Conservation (phyloP, 2,888 invertebrate species). For the Ceratothoa steindachneri region DNA sequence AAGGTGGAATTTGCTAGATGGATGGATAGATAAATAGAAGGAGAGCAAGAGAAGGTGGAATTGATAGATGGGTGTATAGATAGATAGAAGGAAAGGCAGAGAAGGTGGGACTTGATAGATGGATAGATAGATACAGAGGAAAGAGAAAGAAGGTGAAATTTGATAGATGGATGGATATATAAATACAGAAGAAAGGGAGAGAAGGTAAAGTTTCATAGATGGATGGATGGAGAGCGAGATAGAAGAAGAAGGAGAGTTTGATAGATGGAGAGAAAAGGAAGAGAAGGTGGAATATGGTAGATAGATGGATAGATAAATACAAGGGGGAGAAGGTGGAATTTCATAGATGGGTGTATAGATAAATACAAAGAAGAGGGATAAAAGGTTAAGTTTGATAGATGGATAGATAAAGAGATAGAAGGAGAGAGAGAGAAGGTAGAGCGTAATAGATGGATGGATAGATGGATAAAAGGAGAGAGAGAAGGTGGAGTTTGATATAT, state of each 20-base stretch:
- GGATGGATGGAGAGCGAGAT: neutral
- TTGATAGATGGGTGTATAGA: neutral
- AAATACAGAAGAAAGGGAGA: neutral
- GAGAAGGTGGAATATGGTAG: neutral
- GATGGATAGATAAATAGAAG: neutral
- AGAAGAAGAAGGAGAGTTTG: neutral
- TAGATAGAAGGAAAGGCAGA: neutral
- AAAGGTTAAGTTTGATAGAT: neutral
- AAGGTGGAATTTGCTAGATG: neutral
- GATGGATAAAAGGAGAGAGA: neutral
- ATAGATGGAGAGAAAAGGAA: neutral
- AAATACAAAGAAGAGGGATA: neutral
- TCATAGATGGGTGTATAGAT: neutral
- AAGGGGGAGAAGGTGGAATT: neutral
- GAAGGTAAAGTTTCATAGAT: neutral
- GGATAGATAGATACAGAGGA: neutral
- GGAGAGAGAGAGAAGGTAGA: neutral
- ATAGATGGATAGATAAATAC: neutral
- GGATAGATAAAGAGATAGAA: neutral
- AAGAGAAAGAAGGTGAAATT: neutral
- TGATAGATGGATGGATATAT: neutral
- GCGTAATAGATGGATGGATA: neutral
- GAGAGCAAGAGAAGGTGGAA: neutral
- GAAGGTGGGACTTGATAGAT: neutral
- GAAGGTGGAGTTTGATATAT: neutral